These are phyloP conservation scores for Bombus picipes DNA, from an alignment of 1,140 invertebrate genomes.

Conservation along the genomic window DNA sequence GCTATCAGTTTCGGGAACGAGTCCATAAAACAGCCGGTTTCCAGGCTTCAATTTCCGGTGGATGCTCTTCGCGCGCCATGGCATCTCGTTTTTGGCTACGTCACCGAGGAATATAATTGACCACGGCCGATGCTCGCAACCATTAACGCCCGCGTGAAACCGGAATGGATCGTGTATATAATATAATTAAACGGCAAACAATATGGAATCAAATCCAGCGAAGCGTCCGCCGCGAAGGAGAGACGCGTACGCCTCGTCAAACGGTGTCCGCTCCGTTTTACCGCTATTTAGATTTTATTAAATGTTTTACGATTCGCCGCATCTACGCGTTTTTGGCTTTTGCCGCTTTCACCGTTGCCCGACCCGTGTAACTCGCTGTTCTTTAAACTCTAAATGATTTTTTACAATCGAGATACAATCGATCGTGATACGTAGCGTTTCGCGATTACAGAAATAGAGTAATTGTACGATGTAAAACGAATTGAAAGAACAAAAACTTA, in stretches of 20 bases:
- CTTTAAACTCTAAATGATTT: slow-evolving; percentile 1
- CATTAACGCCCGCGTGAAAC: slow-evolving; percentile 61
- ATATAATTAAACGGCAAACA: slow-evolving; percentile 73
- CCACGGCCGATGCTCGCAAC: slow-evolving; percentile 55
- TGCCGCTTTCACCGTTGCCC: neutral
- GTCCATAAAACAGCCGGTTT: slow-evolving; percentile 16
- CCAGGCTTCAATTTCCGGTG: slow-evolving; percentile 19
- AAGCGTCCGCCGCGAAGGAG: slow-evolving; percentile 29
- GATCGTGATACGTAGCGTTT: neutral
- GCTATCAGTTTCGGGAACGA: neutral
- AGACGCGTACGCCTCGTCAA: slow-evolving; percentile 32
- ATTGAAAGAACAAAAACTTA: too few relatives aligned
- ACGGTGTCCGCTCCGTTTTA: slow-evolving; percentile 56
- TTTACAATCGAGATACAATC: neutral
- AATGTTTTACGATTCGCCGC: slow-evolving; percentile 67
- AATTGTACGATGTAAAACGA: too few relatives aligned
- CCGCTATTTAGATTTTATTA: slow-evolving; percentile 71
- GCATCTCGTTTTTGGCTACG: slow-evolving; percentile 50
- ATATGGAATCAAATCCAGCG: slow-evolving; percentile 69
- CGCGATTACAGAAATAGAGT: too few relatives aligned
- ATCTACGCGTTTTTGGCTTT: slow-evolving; percentile 35
- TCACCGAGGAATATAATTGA: slow-evolving; percentile 65
- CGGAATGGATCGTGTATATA: slow-evolving; percentile 50
- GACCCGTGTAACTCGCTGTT: neutral
- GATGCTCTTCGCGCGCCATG: slow-evolving; percentile 18